Base-by-base conservation (phyloP, 92 coral and sea anemone species). In the Siderastrea siderea region DNA sequence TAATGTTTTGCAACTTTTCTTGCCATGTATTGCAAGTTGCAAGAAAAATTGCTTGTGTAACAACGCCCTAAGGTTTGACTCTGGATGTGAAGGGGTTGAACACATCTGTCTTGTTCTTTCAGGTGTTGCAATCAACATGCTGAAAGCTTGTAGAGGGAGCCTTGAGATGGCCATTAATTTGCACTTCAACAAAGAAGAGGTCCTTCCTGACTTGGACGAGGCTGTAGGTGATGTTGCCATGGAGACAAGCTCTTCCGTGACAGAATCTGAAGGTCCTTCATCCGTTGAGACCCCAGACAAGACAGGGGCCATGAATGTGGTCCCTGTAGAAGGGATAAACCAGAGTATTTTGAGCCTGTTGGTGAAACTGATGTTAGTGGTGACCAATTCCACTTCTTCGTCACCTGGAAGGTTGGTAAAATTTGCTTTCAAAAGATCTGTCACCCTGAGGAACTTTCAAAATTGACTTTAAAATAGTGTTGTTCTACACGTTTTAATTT, bases 341-440 rank as follows among this genome's bases (percentile, higher is more conserved):
- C 91, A 97, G 78, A 95, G 99, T 55, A 94, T 97, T 65, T 75
- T 97, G 81, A 92, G 96, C 89, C 77, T 97, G 79, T 55, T 97
- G 87, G 88, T 94, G 68, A 97, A 97, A 77, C 85, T 95, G 61
- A 94, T 78, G 75, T 50, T 89, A 3, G 79, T 75, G 6, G 78
- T 87, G 87, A 73, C 92, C 52, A 93, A 82, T 64, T 76, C 94
- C 14, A 78, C 84, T 26, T 47, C 95, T 3, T 68, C 77, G 11
- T 78, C 96, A 49, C 85, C 92, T 3, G 78, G 81, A 62, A 93
- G 93, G 96, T 93, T 71, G 68, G 95, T 85, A 67, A 81, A 14
- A 13, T 44, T 3, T 64, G 10, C 11, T 3, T 3, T 54, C 44
- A 8, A 16, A 71, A 17, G 11, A 16, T 16, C 6, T 64, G 6